Percentiles rank a stretch among this genome's conserved stretches.
phyloP scores from a whole-genome alignment of 1,140 invertebrate genomes.

The Drosophila leontia region DNA sequence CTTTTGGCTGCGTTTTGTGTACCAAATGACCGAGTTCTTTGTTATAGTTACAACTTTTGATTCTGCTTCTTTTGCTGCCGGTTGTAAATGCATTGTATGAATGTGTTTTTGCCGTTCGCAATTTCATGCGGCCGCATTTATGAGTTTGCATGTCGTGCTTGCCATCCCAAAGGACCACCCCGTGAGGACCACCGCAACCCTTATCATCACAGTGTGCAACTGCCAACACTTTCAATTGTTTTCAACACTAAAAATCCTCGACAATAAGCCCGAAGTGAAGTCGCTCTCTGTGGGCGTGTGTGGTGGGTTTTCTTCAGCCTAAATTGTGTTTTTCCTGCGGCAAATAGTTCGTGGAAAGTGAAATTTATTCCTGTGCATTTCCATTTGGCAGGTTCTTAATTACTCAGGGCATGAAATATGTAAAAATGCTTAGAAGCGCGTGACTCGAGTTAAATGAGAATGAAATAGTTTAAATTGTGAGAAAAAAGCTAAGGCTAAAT shows the following conservation, averaged over 20 bases:
- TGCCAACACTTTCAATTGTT: slow-evolving; percentile 70
- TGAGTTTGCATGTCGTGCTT: slow-evolving; percentile 49
- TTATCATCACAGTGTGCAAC: slow-evolving; percentile 13
- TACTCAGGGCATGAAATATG: slow-evolving; percentile 16
- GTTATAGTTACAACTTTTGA: slow-evolving; percentile 51
- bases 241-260: slow-evolving; percentile 46
- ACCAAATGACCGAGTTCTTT: slow-evolving; percentile 78
- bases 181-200: neutral
- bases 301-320: slow-evolving; percentile 16
- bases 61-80: slow-evolving; percentile 17
- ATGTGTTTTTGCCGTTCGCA: slow-evolving; percentile 30
- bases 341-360: slow-evolving; percentile 32
- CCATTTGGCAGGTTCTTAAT: slow-evolving; percentile 35
- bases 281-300: slow-evolving; percentile 9
- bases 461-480: neutral
- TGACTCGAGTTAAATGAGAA: neutral
- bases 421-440: neutral
- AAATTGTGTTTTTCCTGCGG: slow-evolving; percentile 51
- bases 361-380: slow-evolving; percentile 25
- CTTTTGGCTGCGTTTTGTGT: slow-evolving; percentile 61
- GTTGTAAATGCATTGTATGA: slow-evolving; percentile 38
- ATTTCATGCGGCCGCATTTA: slow-evolving; percentile 51
- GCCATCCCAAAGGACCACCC: slow-evolving; percentile 1
- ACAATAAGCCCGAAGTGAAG: slow-evolving; percentile 41
- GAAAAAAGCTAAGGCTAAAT: neutral